Conservation (phyloP, 1,140 invertebrate species). For the Drosophila melanogaster region DNA sequence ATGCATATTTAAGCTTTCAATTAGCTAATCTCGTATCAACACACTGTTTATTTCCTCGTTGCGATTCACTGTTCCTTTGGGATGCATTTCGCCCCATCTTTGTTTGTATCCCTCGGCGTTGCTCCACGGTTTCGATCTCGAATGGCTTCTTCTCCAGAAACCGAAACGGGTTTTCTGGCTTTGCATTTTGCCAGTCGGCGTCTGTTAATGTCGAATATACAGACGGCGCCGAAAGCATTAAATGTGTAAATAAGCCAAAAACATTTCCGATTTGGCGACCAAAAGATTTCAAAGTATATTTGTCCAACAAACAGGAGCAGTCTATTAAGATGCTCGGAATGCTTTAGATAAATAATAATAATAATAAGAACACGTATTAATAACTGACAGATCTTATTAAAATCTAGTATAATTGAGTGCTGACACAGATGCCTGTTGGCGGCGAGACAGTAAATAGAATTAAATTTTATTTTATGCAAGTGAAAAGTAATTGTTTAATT, state of each 20-base stretch:
- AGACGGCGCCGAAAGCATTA: conserved; percentile 58
- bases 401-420: background rate
- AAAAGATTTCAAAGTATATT: conserved; percentile 22
- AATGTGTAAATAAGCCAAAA: conserved; percentile 39
- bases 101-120: background rate
- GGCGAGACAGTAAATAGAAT: conserved; percentile 27
- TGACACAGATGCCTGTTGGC: no score
- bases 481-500: conserved; percentile 41
- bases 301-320: background rate
- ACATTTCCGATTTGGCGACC: conserved; percentile 18
- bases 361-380: background rate
- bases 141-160: conserved; percentile 15
- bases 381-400: background rate
- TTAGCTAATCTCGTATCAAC: conserved; percentile 14
- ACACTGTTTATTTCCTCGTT: conserved; percentile 16
- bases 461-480: conserved; percentile 17
- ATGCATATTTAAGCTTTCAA: conserved; percentile 38
- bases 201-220: conserved; percentile 13
- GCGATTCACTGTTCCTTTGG: background rate
- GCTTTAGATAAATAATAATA: background rate
- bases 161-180: conserved; percentile 24
- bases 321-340: background rate
- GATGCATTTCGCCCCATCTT: background rate
- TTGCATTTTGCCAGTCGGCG: conserved; percentile 14
- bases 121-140: background rate